Evolutionary conservation across 2,113 vertebrate species (phyloP), one percentile per base, ranked within the genome.

Genomic region (Montifringilla adamsi): DNA sequence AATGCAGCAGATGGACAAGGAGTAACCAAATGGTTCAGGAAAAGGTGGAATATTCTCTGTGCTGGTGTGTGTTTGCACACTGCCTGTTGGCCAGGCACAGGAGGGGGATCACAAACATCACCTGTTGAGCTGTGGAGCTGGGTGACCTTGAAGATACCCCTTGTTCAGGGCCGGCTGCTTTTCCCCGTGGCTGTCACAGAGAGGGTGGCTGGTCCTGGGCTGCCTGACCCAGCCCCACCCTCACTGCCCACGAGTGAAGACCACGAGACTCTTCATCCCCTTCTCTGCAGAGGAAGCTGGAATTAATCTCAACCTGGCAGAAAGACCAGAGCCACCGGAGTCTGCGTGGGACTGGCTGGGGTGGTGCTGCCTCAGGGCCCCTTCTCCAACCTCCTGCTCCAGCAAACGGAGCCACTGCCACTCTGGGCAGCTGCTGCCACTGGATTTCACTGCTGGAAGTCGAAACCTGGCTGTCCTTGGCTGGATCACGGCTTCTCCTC

Each of bases 311-410:
- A 2, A 21, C 26, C 15, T 6, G 6, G 30, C 52, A 27, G 62
- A 3, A 6, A 3, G 39, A 37, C 23, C 1, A 0, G 22, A 59
- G 64, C 26, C 6, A 6, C 31, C 1, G 0, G 3, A 15, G 59
- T 8, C 47, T 23, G 17, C 0, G 5, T 6, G 67, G 90, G 63
- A 13, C 37, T 33, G 8, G 28, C 59, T 27, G 47, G 13, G 35
- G 10, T 21, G 89, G 50, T 33, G 77, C 69, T 31, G 87, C 81
- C 84, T 33, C 56, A 22, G 6, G 24, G 69, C 37, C 39, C 44
- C 31, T 68, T n/a, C 13, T 20, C 13, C 0, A 11, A 17, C 7
- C 53, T 41, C 46, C 19, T 41, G 13, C 28, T 59, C 27, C 39
- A 6, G 67, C 33, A 5, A 31, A 0, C 0, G 2, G 17, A 63